Percentiles rank a stretch among this genome's conserved stretches.
phyloP scores from a whole-genome alignment of 92 coral and sea anemone species.

The Zoanthus sansibaricus region DNA sequence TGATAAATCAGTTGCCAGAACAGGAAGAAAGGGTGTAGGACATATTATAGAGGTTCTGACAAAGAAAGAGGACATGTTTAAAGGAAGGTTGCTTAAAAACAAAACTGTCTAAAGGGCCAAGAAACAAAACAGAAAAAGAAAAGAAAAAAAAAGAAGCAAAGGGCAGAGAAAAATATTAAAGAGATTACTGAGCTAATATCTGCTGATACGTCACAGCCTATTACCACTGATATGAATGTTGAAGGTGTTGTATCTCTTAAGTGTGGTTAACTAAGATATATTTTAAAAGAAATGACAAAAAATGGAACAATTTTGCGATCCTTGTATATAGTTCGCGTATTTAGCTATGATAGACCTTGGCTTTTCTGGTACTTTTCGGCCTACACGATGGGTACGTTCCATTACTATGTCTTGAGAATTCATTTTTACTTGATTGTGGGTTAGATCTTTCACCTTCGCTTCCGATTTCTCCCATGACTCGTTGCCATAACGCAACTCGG shows the following conservation, averaged over 20 bases:
- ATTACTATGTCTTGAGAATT: no score
- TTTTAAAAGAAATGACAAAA: slow-evolving; percentile 41
- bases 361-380: no score
- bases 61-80: slow-evolving; percentile 62
- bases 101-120: slow-evolving; percentile 58
- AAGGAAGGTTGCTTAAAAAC: slow-evolving; percentile 63
- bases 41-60: slow-evolving; percentile 45
- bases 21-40: slow-evolving; percentile 60
- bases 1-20: slow-evolving; percentile 50
- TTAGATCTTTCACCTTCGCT: no score
- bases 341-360: no score
- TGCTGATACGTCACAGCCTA: neutral
- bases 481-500: no score
- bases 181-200: slow-evolving; percentile 34
- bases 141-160: slow-evolving; percentile 19
- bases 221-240: slow-evolving; percentile 14
- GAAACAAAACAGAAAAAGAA: slow-evolving; percentile 67
- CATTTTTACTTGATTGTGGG: neutral
- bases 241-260: slow-evolving; percentile 54
- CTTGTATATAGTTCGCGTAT: no score
- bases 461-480: no score
- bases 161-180: neutral
- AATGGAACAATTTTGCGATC: slow-evolving; percentile 24
- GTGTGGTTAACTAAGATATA: slow-evolving; percentile 40
- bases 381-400: no score